Evolutionary conservation across 2,888 invertebrate species (phyloP).

Genomic region (Epirrhoe alternata): DNA sequence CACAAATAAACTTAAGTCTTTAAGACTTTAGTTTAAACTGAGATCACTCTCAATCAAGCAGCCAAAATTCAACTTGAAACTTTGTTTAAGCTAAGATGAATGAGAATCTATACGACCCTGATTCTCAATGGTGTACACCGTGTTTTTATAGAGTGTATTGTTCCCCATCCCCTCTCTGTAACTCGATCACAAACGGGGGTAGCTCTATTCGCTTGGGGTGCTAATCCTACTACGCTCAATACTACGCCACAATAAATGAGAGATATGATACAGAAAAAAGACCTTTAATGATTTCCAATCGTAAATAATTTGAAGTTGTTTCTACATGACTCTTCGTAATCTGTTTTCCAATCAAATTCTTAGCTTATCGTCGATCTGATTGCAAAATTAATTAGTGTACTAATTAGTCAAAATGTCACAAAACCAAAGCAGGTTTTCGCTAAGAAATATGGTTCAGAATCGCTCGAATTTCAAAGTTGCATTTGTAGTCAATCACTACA

Average conservation of each 20-base stretch:
- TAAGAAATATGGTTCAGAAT: conserved; percentile 13
- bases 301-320: not conserved
- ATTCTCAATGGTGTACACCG: not conserved
- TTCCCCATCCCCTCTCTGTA: not conserved
- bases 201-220: not conserved
- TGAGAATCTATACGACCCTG: not conserved
- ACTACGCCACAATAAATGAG: no score
- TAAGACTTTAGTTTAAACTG: no score
- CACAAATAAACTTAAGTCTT: no score
- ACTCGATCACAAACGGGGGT: not conserved
- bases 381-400: conserved; percentile 11
- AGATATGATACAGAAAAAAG: not conserved
- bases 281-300: not conserved
- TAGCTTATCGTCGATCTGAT: conserved; percentile 8
- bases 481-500: not conserved
- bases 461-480: conserved; percentile 1
- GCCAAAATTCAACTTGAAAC: no score
- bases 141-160: not conserved
- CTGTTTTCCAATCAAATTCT: conserved; percentile 5
- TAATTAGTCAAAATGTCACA: conserved; percentile 25
- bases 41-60: no score
- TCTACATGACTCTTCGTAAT: conserved; percentile 1
- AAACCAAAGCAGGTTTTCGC: conserved; percentile 5
- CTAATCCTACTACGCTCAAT: not conserved
- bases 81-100: no score